A percentile compares a stretch with the other conserved stretches of the same genome.
phyloP scores from a whole-genome alignment of 1,140 invertebrate genomes.

The Cecropterus lyciades region DNA sequence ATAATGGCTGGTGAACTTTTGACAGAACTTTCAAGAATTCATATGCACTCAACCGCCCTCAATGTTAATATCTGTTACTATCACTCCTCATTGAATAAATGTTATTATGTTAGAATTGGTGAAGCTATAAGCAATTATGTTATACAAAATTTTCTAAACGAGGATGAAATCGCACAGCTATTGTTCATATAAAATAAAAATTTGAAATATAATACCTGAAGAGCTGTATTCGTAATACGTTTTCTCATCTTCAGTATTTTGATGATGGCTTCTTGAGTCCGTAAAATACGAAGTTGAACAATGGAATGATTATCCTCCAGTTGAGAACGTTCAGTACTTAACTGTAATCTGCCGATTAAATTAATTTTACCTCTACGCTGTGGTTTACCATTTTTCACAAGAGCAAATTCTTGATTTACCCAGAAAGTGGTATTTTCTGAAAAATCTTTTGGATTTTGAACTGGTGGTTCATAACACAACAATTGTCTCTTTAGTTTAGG shows the following conservation, averaged over 20 bases:
- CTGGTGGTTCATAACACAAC: constrained; percentile 91
- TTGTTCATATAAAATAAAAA: too few species aligned
- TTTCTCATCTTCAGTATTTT: constrained; percentile 99
- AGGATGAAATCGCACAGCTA: too few species aligned
- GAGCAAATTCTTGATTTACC: constrained; percentile 98
- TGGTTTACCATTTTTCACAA: constrained; percentile 95
- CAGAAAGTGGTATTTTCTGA: constrained; percentile 96
- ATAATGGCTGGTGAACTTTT: too few species aligned
- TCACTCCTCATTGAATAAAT: too few species aligned
- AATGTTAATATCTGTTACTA: too few species aligned
- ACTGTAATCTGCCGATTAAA: constrained; percentile 96
- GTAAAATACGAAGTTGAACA: constrained; percentile 96
- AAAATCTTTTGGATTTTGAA: constrained; percentile 96
- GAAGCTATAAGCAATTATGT: too few species aligned
- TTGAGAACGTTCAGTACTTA: constrained; percentile 97
- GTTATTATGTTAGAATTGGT: too few species aligned
- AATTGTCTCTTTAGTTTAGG: constrained; percentile 98
- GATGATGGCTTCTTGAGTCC: constrained; percentile 98
- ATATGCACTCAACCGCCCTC: too few species aligned
- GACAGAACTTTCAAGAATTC: too few species aligned
- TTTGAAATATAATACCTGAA: constrained; percentile 88
- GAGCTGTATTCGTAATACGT: constrained; percentile 95
- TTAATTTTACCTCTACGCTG: constrained; percentile 97
- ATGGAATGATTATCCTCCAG: constrained; percentile 99
- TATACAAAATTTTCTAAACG: too few species aligned